Percentiles rank a stretch among this genome's conserved stretches.
phyloP scores from a whole-genome alignment of 92 coral and sea anemone species.

The Blastomussa wellsi region DNA sequence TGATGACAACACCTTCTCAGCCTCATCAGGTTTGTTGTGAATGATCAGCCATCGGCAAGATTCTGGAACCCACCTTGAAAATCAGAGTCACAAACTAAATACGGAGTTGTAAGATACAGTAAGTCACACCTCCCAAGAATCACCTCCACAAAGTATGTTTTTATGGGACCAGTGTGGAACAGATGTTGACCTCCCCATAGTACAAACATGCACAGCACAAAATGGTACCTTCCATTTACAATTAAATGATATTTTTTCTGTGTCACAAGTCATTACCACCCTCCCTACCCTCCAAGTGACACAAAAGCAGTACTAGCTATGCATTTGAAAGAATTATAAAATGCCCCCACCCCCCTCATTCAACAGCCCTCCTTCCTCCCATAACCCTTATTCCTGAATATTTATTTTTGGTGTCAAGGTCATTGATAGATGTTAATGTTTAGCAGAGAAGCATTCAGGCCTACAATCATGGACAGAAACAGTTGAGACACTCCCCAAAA shows the following conservation, averaged over 20 bases:
- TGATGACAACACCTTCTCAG: conserved; percentile 53
- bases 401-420: not conserved
- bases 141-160: not conserved
- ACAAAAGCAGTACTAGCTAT: too few relatives aligned
- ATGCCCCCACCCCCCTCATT: too few relatives aligned
- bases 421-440: too few relatives aligned
- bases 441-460: too few relatives aligned
- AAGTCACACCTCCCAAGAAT: not conserved
- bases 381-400: not conserved
- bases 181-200: too few relatives aligned
- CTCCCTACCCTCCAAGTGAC: too few relatives aligned
- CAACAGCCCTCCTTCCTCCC: not conserved
- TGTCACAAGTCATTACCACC: not conserved
- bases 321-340: too few relatives aligned
- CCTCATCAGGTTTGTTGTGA: conserved; percentile 63
- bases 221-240: too few relatives aligned
- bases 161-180: not conserved
- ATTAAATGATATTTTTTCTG: not conserved
- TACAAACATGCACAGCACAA: too few relatives aligned
- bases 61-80: conserved; percentile 86
- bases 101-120: not conserved
- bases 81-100: not conserved
- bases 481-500: too few relatives aligned
- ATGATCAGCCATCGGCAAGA: conserved; percentile 84
- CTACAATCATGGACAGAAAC: too few relatives aligned